These are phyloP conservation scores for Solenopsis invicta DNA, from an alignment of 1,140 invertebrate species.

Conservation along the genomic window DNA sequence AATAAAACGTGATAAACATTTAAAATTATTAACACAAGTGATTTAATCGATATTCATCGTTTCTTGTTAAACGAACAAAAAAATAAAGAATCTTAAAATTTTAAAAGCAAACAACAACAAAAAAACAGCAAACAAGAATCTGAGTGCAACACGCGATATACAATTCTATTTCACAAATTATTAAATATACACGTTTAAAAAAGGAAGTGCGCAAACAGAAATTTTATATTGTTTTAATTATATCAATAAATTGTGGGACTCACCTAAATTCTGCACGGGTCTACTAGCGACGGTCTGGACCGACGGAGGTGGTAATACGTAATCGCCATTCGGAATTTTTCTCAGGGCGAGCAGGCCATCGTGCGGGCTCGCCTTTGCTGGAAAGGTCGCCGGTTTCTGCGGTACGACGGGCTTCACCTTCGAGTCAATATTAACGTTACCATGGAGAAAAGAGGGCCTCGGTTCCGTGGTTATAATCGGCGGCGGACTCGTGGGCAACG, in stretches of 20 bases:
- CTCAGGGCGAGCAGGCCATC: background rate
- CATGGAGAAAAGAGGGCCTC: conserved; percentile 91
- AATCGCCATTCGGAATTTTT: conserved; percentile 52
- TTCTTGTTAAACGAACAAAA: background rate
- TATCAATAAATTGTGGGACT: background rate
- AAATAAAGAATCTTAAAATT: too few species aligned
- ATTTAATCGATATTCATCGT: background rate
- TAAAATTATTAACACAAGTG: background rate
- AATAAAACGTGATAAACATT: background rate
- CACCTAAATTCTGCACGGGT: conserved; percentile 41
- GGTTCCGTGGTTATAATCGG: conserved; percentile 87
- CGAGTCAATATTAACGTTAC: conserved; percentile 79
- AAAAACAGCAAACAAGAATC: too few species aligned
- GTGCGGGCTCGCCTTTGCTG: conserved; percentile 6
- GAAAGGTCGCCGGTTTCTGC: conserved; percentile 77
- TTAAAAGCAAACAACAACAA: too few species aligned
- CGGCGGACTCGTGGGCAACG: conserved; percentile 89
- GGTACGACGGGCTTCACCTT: conserved; percentile 79
- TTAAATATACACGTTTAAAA: too few species aligned
- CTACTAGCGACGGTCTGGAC: conserved; percentile 59
- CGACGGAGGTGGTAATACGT: conserved; percentile 59
- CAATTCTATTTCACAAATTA: background rate
- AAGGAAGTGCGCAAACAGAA: too few species aligned
- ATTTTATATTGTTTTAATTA: too few species aligned
- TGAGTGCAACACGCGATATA: too few species aligned